These are phyloP conservation scores for Metaphire vulgaris DNA, from an alignment of 1,140 invertebrate genomes.

Conservation along the genomic window DNA sequence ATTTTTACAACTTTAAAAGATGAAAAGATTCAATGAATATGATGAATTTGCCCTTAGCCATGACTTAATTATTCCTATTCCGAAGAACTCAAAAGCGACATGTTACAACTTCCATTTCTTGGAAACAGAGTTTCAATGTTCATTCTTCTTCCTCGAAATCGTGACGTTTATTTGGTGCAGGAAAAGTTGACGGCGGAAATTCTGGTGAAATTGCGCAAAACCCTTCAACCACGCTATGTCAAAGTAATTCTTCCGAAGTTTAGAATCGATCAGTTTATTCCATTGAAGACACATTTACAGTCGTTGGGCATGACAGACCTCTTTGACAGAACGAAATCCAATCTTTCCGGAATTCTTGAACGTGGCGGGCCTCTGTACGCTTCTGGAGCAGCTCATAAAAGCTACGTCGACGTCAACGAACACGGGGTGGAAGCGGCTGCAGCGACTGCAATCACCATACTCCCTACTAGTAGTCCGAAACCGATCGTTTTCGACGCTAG, in stretches of 20 bases:
- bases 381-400: constrained; percentile 52
- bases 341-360: constrained; percentile 41
- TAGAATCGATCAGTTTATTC: constrained; percentile 35
- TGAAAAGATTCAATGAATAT: constrained; percentile 35
- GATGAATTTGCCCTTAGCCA: constrained; percentile 53
- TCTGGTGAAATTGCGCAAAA: constrained; percentile 31
- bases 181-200: constrained; percentile 52
- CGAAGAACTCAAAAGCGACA: constrained; percentile 61
- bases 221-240: constrained; percentile 21
- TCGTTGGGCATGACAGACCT: constrained; percentile 34
- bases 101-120: constrained; percentile 66
- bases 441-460: constrained; percentile 38
- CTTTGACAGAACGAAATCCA: constrained; percentile 32
- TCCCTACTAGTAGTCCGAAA: too few species aligned
- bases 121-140: constrained; percentile 60
- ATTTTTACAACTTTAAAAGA: constrained; percentile 40
- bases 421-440: constrained; percentile 50
- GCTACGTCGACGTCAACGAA: constrained; percentile 57
- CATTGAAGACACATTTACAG: constrained; percentile 46
- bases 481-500: too few species aligned
- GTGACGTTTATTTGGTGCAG: constrained; percentile 44
- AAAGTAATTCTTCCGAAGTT: constrained; percentile 42
- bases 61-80: not conserved
- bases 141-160: constrained; percentile 61
- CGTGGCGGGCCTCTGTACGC: constrained; percentile 36